A percentile compares a stretch with the other conserved stretches of the same genome.
These are phyloP conservation scores for Thecophora atra DNA, from an alignment of 2,888 invertebrate species.

Conservation along the genomic window DNA sequence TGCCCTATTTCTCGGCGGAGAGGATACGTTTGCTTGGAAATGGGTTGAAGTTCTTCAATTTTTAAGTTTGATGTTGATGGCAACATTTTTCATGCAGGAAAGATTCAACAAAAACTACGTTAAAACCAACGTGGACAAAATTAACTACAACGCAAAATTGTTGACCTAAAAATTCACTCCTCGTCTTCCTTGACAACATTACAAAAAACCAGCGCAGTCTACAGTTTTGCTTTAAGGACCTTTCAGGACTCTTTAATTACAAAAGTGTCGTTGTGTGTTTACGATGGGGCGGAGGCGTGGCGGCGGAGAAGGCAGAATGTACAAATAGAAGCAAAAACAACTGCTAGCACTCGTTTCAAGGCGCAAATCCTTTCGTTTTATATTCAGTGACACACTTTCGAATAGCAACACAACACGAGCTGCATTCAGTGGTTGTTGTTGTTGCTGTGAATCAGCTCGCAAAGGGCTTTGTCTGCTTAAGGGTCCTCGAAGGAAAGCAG, in stretches of 20 bases:
- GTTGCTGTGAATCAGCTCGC: neutral
- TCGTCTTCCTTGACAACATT: no score
- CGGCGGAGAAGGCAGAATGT: no score
- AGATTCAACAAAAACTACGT: neutral
- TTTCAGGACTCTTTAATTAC: no score
- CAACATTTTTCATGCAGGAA: no score
- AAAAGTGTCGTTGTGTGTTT: no score
- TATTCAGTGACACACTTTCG: constrained; percentile 58
- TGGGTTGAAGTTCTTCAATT: neutral
- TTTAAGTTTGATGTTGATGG: neutral
- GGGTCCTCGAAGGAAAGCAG: constrained; percentile 18
- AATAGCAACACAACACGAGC: neutral
- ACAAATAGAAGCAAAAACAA: no score
- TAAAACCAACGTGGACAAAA: no score
- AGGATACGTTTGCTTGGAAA: neutral
- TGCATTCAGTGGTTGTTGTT: neutral
- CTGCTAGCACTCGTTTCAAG: neutral
- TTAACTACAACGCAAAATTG: no score
- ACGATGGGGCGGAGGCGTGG: no score
- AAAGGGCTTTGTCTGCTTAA: constrained; percentile 27
- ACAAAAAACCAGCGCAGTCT: no score
- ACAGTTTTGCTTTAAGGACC: no score
- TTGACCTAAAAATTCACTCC: no score
- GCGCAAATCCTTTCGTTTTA: constrained; percentile 47
- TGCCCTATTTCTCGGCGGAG: neutral